phyloP scores from a whole-genome alignment of 1,140 invertebrate genomes.

The Drosophila ogumai region DNA sequence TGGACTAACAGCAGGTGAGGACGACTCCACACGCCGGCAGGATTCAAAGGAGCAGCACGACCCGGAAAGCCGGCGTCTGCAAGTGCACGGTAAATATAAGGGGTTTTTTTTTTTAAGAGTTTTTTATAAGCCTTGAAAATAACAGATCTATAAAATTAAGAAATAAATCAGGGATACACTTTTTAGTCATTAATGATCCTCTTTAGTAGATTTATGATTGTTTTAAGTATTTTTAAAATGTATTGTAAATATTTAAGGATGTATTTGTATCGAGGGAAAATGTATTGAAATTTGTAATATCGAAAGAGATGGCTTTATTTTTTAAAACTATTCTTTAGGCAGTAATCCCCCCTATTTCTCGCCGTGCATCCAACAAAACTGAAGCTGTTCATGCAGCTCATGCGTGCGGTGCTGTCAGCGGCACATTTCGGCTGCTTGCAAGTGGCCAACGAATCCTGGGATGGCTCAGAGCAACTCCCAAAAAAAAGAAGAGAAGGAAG shows the following conservation, averaged over 20 bases:
- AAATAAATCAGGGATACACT: neutral
- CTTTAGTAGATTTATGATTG: no score
- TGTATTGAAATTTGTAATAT: no score
- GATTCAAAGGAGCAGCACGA: conserved; percentile 39
- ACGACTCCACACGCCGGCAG: conserved; percentile 24
- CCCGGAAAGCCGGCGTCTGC: neutral
- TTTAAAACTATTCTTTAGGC: no score
- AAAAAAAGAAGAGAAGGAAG: conserved; percentile 39
- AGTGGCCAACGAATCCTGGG: conserved; percentile 65
- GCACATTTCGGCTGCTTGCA: conserved; percentile 68
- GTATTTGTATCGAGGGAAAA: no score
- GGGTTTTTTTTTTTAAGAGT: neutral
- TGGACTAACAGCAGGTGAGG: conserved; percentile 80
- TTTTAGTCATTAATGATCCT: no score
- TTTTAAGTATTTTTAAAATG: neutral
- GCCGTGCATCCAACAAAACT: conserved; percentile 1
- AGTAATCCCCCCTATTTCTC: neutral
- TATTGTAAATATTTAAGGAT: no score
- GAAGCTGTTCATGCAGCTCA: conserved; percentile 50
- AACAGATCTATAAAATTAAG: neutral
- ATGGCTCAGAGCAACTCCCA: conserved; percentile 33
- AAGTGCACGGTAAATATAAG: conserved; percentile 1
- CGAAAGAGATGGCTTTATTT: no score
- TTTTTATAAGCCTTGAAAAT: neutral
- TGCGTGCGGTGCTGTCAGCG: conserved; percentile 67